Conservation (phyloP, 1,140 invertebrate species). For the Psix sp. region DNA sequence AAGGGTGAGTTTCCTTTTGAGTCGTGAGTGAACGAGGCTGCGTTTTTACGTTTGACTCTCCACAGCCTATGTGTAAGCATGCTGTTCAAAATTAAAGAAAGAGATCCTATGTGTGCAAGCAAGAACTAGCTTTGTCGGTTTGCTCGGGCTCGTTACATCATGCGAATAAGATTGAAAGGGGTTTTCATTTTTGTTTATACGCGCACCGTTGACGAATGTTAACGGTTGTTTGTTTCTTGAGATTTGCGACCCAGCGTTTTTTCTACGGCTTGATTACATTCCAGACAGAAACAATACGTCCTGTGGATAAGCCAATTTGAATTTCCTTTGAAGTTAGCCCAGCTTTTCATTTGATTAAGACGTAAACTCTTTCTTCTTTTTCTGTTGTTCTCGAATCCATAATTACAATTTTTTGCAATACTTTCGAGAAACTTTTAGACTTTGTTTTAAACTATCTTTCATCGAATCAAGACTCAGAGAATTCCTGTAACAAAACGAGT, state of each 20-base stretch:
- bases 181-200: conserved; percentile 29
- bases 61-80: too few relatives aligned
- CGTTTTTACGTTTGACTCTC: too few relatives aligned
- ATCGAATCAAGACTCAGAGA: too few relatives aligned
- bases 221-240: conserved; percentile 43
- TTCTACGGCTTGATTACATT: conserved; percentile 44
- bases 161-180: conserved; percentile 42
- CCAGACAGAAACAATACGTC: conserved; percentile 28
- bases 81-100: too few relatives aligned
- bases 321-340: conserved; percentile 12
- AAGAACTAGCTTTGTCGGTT: neutral
- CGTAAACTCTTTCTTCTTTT: neutral
- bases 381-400: too few relatives aligned
- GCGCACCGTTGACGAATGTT: conserved; percentile 40
- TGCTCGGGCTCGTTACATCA: conserved; percentile 33
- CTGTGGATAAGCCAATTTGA: conserved; percentile 36
- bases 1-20: too few relatives aligned
- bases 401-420: too few relatives aligned
- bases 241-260: conserved; percentile 23
- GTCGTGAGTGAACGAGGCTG: too few relatives aligned
- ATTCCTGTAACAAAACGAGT: too few relatives aligned
- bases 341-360: conserved; percentile 30
- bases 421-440: too few relatives aligned
- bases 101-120: too few relatives aligned
- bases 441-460: too few relatives aligned